Evolutionary conservation across 2,888 invertebrate species (phyloP).

Genomic region (Plagodis dolabraria): DNA sequence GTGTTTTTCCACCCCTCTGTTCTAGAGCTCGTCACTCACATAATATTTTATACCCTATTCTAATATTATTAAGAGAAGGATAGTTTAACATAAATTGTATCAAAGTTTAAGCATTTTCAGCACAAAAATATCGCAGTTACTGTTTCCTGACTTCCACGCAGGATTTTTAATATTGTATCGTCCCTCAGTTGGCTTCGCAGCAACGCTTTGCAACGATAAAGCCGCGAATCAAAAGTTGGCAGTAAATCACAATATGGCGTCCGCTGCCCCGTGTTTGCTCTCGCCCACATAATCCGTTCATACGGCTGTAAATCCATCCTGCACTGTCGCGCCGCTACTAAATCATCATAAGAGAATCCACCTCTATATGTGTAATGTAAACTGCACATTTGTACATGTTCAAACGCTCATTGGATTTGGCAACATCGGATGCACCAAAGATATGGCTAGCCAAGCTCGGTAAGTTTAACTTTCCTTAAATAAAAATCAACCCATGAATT

Average conservation of each 20-base stretch:
- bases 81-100: no score
- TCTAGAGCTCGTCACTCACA: no score
- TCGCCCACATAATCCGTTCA: slow-evolving; percentile 85
- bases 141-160: background rate
- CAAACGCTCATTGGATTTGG: slow-evolving; percentile 57
- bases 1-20: no score
- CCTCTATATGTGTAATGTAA: slow-evolving; percentile 48
- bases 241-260: slow-evolving; percentile 82
- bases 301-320: slow-evolving; percentile 83
- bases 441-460: slow-evolving; percentile 3
- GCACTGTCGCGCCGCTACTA: slow-evolving; percentile 77
- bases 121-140: no score
- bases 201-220: slow-evolving; percentile 68
- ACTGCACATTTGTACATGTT: slow-evolving; percentile 46
- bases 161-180: slow-evolving; percentile 46
- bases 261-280: slow-evolving; percentile 82
- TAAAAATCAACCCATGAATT: background rate
- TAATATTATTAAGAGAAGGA: no score
- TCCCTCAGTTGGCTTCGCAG: slow-evolving; percentile 51
- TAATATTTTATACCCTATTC: no score
- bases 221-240: slow-evolving; percentile 81
- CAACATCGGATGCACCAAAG: slow-evolving; percentile 45
- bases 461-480: background rate
- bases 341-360: slow-evolving; percentile 85
- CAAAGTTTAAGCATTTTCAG: no score